phyloP scores from a whole-genome alignment of 2,888 invertebrate genomes.

The Resseliella maxima region DNA sequence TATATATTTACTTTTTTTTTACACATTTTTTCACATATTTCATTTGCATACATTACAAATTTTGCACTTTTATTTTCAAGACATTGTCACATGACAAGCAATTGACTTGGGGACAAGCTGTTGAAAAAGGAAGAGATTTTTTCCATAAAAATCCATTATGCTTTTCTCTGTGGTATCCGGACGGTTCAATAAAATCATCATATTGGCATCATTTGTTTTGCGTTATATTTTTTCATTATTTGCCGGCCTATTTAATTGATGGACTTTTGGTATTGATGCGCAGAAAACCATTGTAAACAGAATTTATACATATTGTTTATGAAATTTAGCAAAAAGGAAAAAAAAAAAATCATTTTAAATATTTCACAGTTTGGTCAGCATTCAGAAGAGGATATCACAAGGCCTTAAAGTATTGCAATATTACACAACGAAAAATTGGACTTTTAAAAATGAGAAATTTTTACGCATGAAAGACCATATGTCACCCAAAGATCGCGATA shows the following conservation, averaged over 20 bases:
- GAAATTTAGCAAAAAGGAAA: neutral
- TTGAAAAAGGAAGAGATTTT: conserved; percentile 74
- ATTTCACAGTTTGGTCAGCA: conserved; percentile 72
- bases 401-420: conserved; percentile 77
- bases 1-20: neutral
- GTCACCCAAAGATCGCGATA: conserved; percentile 70
- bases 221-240: conserved; percentile 77
- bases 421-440: conserved; percentile 84
- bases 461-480: conserved; percentile 70
- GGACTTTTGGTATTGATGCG: conserved; percentile 74
- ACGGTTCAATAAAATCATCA: conserved; percentile 78
- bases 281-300: conserved; percentile 82
- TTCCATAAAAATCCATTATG: conserved; percentile 80
- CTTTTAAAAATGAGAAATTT: conserved; percentile 76
- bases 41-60: too few species aligned
- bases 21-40: neutral
- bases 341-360: conserved; percentile 1
- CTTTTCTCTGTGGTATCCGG: conserved; percentile 82
- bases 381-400: conserved; percentile 71
- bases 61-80: conserved; percentile 62
- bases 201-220: conserved; percentile 74
- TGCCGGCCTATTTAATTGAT: conserved; percentile 85
- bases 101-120: conserved; percentile 85
- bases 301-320: neutral
- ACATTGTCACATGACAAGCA: conserved; percentile 82